Percentiles rank a stretch among this genome's conserved stretches.
Conservation (phyloP, 2,113 vertebrate species). For the Psophia crepitans region DNA sequence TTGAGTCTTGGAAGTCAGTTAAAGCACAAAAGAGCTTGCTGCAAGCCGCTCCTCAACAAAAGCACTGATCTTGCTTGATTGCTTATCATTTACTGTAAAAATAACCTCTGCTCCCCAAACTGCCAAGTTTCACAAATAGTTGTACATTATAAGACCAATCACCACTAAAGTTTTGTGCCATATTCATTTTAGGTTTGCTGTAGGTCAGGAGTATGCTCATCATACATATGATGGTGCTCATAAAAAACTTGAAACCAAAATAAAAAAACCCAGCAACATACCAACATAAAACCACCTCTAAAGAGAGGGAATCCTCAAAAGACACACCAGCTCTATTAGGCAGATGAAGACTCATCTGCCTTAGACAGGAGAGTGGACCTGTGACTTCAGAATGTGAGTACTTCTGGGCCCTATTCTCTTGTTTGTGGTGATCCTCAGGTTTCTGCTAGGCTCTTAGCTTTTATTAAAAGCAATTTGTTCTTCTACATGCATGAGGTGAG, state of each 20-base stretch:
- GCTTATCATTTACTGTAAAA: background rate
- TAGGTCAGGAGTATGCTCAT: background rate
- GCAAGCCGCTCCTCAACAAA: background rate
- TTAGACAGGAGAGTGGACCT: background rate
- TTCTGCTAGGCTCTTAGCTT: background rate
- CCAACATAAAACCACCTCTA: accelerated
- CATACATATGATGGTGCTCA: too few species aligned
- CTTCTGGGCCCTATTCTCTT: background rate
- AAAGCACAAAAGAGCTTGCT: background rate
- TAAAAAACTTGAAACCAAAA: background rate
- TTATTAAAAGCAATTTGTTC: background rate
- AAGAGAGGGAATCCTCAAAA: background rate
- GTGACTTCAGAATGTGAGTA: too few species aligned
- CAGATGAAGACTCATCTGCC: background rate
- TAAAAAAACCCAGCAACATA: too few species aligned
- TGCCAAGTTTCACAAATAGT: background rate
- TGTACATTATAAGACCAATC: background rate
- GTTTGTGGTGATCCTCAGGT: background rate
- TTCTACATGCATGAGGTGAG: background rate
- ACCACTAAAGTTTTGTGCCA: background rate
- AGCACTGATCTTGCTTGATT: background rate
- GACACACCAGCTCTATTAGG: background rate
- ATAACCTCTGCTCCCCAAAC: background rate
- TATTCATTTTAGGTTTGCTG: background rate
- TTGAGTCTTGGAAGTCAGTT: background rate